Base-by-base conservation (phyloP, 2,797 vertebrate genomes). In the Spinibarbus caldwelli region DNA sequence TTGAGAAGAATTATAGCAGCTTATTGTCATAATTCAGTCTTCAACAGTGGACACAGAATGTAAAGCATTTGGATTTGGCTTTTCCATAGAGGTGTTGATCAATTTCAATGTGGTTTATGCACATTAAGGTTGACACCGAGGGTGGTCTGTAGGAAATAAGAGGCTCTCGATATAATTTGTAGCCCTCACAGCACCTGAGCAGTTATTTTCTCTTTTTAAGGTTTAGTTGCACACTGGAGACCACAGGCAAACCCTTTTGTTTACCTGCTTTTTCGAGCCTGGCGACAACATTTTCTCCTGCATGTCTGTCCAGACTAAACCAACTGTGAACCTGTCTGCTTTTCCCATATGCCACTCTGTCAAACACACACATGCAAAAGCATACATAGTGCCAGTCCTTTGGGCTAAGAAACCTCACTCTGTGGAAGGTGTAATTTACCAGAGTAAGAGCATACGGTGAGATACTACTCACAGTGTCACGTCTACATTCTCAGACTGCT, bases 241-340 rank as follows among this genome's bases (percentile, higher is more conserved):
- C 41, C 62, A 67, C 41, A n/a, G 59, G 26, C 62, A 80, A 31
- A 49, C 62, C 29, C 26, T n/a, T n/a, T n/a, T n/a, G n/a, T n/a
- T n/a, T n/a, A n/a, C n/a, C n/a, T 26, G 2, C 43, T 80, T 64
- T 67, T 36, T 15, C 0, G 23, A 59, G 75, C 34, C 36, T 36
- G 23, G 75, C 52, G 23, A 45, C 70, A 45, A 41, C 47, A 59
- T 62, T n/a, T 59, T 78, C 76, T 78, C 54, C 87, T 86, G 83
- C 86, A 84, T 54, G 88, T 83, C 90, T 86, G 87, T 89, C 62
- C 80, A 75, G 86, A 73, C 87, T 89, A n/a, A 72, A 34, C 85
- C 88, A 82, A 43, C 43, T 77, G 52, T 71, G 66, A 78, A 78
- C 41, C 62, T 67, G 19, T 36, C 78, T 49, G 62, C 78, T 64